Percentiles rank a stretch among this genome's conserved stretches.
phyloP scores from a whole-genome alignment of 2,797 vertebrate genomes.

The Scolopax bukidnonensis region DNA sequence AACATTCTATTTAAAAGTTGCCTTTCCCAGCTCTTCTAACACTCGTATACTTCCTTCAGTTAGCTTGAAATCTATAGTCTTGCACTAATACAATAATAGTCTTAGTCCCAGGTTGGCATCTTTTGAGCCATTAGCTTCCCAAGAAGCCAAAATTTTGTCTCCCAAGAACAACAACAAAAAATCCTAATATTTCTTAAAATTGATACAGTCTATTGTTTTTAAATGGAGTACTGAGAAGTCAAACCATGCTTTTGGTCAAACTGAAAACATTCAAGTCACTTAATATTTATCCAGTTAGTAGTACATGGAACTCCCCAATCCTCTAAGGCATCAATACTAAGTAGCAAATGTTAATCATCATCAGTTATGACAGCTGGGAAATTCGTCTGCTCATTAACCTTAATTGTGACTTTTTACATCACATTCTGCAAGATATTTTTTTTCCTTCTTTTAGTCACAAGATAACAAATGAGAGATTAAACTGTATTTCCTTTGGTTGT shows the following conservation, averaged over 20 bases:
- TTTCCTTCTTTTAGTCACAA: not conserved
- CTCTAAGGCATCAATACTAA: not conserved
- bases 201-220: not conserved
- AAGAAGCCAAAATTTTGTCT: not conserved
- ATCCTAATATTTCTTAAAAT: not conserved
- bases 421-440: not conserved
- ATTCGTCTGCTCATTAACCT: not conserved
- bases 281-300: not conserved
- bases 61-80: not conserved
- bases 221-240: not conserved
- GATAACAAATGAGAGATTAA: not conserved
- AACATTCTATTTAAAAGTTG: not conserved
- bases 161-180: not conserved
- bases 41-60: not conserved
- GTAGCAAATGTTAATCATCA: not conserved
- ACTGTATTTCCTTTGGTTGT: not conserved
- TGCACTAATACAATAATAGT: not conserved
- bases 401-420: not conserved
- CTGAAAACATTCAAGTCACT: not conserved
- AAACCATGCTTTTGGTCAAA: not conserved
- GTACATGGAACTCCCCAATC: not conserved
- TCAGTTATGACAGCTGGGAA: not conserved
- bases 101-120: not conserved
- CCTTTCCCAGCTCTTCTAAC: not conserved
- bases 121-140: not conserved